Base-by-base conservation (phyloP, 23 tunicate species). In the Styela clava region DNA sequence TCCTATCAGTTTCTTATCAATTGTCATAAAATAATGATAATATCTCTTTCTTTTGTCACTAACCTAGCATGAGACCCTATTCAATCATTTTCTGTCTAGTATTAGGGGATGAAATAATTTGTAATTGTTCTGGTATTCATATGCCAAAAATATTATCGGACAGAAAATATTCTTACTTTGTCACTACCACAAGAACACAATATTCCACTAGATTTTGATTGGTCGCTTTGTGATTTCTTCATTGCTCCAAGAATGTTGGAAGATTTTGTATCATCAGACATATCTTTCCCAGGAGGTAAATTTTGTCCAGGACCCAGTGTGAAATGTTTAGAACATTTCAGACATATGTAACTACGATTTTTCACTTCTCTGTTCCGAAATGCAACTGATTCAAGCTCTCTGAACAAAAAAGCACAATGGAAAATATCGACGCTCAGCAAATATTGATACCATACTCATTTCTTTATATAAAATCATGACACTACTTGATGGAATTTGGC, bases 161-260 rank as follows among this genome's bases (percentile, higher is more conserved):
- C n/a, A n/a, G n/a, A n/a, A n/a, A n/a, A n/a, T n/a, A 34, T 24
- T 26, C 64, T 31, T 44, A 76, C 81, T 64, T 33, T 35, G 27
- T 44, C 52, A 76, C 81, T 76, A 7, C 81, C 81, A 56, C 81
- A 76, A 16, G 63, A 33, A 76, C 81, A 76, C 21, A 76, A 22
- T 25, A 67, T 29, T 25, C 71, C 71, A 29, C 31, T 25, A 12
- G 24, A 25, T 24, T 22, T 67, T 67, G 30, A 24, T 29, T 67
- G 30, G 24, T 67, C 31, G 24, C 19, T 24, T 29, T 12, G 0
- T 29, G 24, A 67, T 16, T 27, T 25, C 24, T 67, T 27, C 18
- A 27, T 16, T 1, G 31, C 16, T 67, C 24, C n/a, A 29, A 67
- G 31, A 27, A 24, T 67, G 22, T 27, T 29, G 18, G 31, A 27